These are phyloP conservation scores for Pipistrellus kuhlii DNA, from an alignment of 2,797 vertebrate species.

Conservation along the genomic window DNA sequence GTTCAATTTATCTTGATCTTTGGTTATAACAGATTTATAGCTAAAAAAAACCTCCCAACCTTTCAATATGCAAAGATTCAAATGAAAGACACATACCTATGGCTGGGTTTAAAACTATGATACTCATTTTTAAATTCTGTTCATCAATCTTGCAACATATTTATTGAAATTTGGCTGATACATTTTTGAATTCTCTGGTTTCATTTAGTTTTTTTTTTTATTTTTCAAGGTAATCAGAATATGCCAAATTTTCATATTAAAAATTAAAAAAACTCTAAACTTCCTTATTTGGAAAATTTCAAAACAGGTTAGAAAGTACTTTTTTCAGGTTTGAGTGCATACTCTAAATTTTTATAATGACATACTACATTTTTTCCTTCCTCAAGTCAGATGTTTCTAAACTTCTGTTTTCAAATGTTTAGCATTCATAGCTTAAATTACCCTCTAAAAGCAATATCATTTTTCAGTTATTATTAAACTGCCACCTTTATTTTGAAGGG, in stretches of 20 bases:
- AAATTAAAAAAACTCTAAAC: background rate
- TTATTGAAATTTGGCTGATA: background rate
- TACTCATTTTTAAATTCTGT: background rate
- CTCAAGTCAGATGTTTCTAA: slow-evolving; percentile 3
- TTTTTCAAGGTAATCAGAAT: background rate
- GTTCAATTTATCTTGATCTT: background rate
- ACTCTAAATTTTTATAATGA: slow-evolving; percentile 24
- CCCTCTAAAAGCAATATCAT: background rate
- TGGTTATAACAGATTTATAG: background rate
- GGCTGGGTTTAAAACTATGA: background rate
- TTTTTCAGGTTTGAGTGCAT: background rate
- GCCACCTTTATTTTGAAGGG: slow-evolving; percentile 11
- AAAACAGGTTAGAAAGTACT: background rate
- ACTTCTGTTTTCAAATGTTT: slow-evolving; percentile 31
- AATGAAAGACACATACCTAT: background rate
- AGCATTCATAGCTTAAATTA: slow-evolving; percentile 19
- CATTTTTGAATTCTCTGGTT: background rate
- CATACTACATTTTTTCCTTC: background rate
- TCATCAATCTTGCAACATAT: background rate
- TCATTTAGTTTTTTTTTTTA: background rate
- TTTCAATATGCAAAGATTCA: background rate
- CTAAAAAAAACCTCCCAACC: background rate
- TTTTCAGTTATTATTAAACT: slow-evolving; percentile 28
- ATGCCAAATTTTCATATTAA: background rate
- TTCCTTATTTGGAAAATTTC: slow-evolving; percentile 1